Base-by-base conservation (phyloP, 2,888 invertebrate genomes). In the Linnaemya tessellans region DNA sequence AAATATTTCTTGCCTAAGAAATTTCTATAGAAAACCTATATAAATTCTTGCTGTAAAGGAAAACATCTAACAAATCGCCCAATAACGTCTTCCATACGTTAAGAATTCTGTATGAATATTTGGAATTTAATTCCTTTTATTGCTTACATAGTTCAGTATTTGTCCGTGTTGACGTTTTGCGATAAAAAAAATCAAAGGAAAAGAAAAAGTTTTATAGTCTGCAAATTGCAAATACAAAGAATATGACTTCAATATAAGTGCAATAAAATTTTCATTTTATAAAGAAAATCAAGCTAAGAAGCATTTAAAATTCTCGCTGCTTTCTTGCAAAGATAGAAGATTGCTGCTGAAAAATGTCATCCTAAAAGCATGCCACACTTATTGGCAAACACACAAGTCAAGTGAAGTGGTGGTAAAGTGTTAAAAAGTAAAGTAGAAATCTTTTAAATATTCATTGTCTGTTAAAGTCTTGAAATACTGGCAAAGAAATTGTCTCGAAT, bases 161-260 rank as follows among this genome's bases (percentile, higher is more conserved):
- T 82, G 70, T 82, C 80, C 73, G 73, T 80, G 62, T 84, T 84
- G 73, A 78, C 73, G 60, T 60, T n/a, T 80, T 38, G 18, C 46
- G 80, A 80, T 73, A 78, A 78, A 62, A 68, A 35, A 38, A 41
- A 2, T 11, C 35, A 74, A 54, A 71, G 25, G 18, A 11, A 41
- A 75, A 43, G n/a, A 62, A 41, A 56, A 80, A 77, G 65, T 46
- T 41, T 58, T 35, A 49, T 1, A 30, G 62, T 43, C 62, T 13
- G 56, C 7, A 22, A 54, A 43, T 18, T 60, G 30, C 35, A 38
- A 60, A 38, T 62, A 35, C 18, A 51, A 62, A 70, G 62, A 62
- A 79, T 51, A 51, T 62, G 25, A 58, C 35, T 38, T 25, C 18
- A 80, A 22, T 46, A 65, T 18, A 38, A 60, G n/a, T 20, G 18